These are phyloP conservation scores for Solea solea DNA, from an alignment of 2,113 vertebrate genomes.

Conservation along the genomic window DNA sequence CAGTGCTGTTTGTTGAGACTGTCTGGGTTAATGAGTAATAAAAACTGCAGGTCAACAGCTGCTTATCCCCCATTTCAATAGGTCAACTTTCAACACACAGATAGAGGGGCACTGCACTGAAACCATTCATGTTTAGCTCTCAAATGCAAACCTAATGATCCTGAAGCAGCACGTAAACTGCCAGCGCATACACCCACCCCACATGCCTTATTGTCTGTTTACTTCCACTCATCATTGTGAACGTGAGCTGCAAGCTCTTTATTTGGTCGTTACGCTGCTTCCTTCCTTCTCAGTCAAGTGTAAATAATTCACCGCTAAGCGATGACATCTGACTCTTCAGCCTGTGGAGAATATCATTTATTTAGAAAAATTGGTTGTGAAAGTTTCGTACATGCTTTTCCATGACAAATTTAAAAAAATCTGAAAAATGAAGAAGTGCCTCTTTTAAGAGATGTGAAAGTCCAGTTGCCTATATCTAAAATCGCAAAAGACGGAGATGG, in stretches of 20 bases:
- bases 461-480: too few relatives aligned
- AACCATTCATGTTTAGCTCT: conserved; percentile 12
- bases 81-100: conserved; percentile 23
- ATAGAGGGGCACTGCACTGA: conserved; percentile 26
- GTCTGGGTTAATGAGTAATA: conserved; percentile 67
- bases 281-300: conserved; percentile 27
- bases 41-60: conserved; percentile 46
- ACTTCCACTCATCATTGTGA: conserved; percentile 34
- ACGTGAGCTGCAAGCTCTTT: conserved; percentile 16
- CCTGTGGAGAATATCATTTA: neutral
- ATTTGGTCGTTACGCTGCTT: conserved; percentile 15
- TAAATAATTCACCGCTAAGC: conserved; percentile 2
- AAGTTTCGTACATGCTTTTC: neutral
- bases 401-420: too few relatives aligned
- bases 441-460: too few relatives aligned
- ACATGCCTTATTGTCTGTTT: conserved; percentile 8
- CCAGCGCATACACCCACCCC: conserved; percentile 1
- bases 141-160: conserved; percentile 17
- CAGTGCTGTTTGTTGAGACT: conserved; percentile 41
- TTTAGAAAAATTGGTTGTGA: neutral
- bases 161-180: neutral
- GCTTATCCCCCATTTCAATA: conserved; percentile 37
- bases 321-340: conserved; percentile 4
- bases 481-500: too few relatives aligned
- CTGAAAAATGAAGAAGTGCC: too few relatives aligned